These are phyloP conservation scores for Drosophila stalkeri DNA, from an alignment of 2,888 invertebrate species.

Conservation along the genomic window DNA sequence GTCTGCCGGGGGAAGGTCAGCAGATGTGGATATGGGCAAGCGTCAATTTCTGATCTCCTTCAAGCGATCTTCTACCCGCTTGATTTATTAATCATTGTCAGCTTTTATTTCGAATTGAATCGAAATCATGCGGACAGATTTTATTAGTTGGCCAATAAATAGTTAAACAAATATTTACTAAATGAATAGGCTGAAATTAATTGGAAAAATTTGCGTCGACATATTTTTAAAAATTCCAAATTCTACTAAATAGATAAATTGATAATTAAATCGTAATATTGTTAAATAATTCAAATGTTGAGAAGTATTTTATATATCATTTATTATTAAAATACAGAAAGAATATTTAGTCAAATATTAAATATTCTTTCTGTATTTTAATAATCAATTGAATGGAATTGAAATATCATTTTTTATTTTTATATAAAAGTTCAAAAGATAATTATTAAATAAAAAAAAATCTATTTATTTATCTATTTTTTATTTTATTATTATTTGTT, in stretches of 20 bases:
- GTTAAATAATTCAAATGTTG: too few species aligned
- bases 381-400: too few species aligned
- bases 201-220: not conserved
- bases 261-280: too few species aligned
- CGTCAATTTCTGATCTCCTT: not conserved
- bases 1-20: not conserved
- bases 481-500: too few species aligned
- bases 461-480: too few species aligned
- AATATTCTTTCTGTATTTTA: too few species aligned
- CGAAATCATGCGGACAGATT: not conserved
- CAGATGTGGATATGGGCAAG: not conserved
- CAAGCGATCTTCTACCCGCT: not conserved
- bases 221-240: not conserved
- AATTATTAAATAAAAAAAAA: too few species aligned
- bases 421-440: too few species aligned
- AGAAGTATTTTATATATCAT: too few species aligned
- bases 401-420: too few species aligned
- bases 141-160: not conserved
- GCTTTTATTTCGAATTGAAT: not conserved
- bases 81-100: conserved; percentile 7
- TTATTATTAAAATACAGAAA: too few species aligned
- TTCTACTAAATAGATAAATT: not conserved
- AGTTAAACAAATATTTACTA: not conserved
- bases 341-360: too few species aligned
- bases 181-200: not conserved